A percentile compares a stretch with the other conserved stretches of the same genome.
Conservation (phyloP, 2,888 invertebrate genomes). For the Drosophila sordidula region DNA sequence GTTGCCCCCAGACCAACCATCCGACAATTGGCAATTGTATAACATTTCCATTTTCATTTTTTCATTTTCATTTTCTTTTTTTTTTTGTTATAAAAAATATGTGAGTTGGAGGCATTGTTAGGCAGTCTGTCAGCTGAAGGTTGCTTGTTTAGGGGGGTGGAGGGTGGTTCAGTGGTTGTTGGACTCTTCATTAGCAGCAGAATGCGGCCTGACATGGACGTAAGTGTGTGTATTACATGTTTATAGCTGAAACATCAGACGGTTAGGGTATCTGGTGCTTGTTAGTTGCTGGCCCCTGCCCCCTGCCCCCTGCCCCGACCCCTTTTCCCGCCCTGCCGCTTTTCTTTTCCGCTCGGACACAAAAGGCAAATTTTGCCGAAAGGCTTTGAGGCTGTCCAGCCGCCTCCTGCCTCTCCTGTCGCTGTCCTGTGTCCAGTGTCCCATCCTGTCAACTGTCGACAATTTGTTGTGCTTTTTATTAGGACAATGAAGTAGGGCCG, state of each 20-base stretch:
- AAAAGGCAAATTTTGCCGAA: constrained; percentile 58
- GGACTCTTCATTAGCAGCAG: constrained; percentile 68
- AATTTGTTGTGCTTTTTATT: constrained; percentile 79
- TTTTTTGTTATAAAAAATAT: constrained; percentile 19
- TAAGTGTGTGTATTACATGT: constrained; percentile 40
- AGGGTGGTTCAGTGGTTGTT: constrained; percentile 22
- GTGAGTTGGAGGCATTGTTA: constrained; percentile 11
- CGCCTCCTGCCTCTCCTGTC: not conserved
- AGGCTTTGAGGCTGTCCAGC: constrained; percentile 11
- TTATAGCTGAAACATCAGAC: constrained; percentile 29
- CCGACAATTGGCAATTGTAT: constrained; percentile 61
- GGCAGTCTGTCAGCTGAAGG: constrained; percentile 21
- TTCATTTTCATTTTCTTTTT: not conserved
- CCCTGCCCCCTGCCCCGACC: not conserved
- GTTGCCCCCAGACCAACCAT: not conserved
- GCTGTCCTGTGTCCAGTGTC: constrained; percentile 30
- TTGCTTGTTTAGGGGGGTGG: too few species aligned
- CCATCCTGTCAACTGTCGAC: constrained; percentile 62
- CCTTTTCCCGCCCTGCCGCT: not conserved
- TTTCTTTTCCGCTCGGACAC: constrained; percentile 5
- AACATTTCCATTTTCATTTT: constrained; percentile 37
- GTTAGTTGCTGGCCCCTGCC: constrained; percentile 36
- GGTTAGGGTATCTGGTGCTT: constrained; percentile 38
- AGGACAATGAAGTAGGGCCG: constrained; percentile 45
- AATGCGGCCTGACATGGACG: constrained; percentile 25